Evolutionary conservation across 2,113 vertebrate genomes (phyloP).

Genomic region (Choloepus hoffmanni): DNA sequence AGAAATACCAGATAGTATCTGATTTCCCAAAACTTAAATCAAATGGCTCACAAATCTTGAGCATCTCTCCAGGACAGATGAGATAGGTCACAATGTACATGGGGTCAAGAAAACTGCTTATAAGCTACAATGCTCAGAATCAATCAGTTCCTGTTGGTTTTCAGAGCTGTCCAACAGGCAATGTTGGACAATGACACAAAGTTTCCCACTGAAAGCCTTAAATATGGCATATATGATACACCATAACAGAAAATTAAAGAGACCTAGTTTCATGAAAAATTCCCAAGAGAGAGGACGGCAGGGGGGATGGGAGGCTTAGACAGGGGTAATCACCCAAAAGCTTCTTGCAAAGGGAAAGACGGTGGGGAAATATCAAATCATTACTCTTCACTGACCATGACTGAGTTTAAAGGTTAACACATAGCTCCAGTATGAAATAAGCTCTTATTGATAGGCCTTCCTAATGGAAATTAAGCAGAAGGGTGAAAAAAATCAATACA

Average conservation of each 20-base stretch:
- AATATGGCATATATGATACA: neutral
- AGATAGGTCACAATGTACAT: neutral
- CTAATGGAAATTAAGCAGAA: neutral
- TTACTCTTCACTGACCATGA: neutral
- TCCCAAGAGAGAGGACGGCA: neutral
- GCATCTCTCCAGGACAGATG: neutral
- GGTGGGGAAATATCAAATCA: neutral
- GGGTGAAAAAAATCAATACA: neutral
- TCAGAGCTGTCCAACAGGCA: neutral
- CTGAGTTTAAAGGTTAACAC: neutral
- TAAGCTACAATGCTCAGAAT: neutral
- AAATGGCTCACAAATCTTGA: neutral
- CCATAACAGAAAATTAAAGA: neutral
- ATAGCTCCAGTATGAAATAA: slow-evolving; percentile 25
- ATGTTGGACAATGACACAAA: neutral
- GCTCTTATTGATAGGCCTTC: neutral
- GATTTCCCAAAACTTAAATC: neutral
- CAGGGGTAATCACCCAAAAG: neutral
- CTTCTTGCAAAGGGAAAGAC: slow-evolving; percentile 13
- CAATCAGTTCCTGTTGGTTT: slow-evolving; percentile 4
- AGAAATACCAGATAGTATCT: neutral
- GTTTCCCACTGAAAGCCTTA: neutral
- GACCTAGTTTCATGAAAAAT: slow-evolving; percentile 16
- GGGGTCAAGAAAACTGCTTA: neutral
- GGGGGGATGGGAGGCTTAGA: neutral